Evolutionary conservation across 2,113 vertebrate species (phyloP).

Genomic region (Poecilia latipinna): DNA sequence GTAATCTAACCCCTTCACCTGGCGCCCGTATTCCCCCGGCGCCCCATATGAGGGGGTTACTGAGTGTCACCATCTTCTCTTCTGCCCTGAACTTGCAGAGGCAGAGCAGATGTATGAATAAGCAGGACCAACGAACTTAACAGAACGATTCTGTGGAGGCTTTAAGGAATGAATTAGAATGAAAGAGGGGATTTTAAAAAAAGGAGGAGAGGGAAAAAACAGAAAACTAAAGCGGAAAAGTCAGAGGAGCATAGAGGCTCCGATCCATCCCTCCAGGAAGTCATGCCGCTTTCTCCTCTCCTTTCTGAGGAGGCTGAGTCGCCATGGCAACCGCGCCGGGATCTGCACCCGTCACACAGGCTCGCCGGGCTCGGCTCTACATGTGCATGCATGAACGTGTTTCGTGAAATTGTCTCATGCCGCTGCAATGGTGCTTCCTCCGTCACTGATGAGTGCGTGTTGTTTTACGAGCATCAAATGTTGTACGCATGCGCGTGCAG

Average conservation of each 20-base stretch:
- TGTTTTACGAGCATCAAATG: conserved; percentile 51
- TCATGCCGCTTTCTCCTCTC: conserved; percentile 68
- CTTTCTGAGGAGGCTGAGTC: conserved; percentile 71
- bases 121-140: conserved; percentile 7
- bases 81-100: conserved; percentile 3
- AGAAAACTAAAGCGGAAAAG: conserved; percentile 6
- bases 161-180: conserved; percentile 7
- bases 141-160: not conserved
- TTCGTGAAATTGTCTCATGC: conserved; percentile 31
- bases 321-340: conserved; percentile 77
- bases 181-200: not conserved
- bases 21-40: conserved; percentile 9
- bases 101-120: conserved; percentile 38
- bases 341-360: conserved; percentile 56
- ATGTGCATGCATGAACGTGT: conserved; percentile 56
- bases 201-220: conserved; percentile 12
- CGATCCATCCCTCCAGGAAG: conserved; percentile 73
- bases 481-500: conserved; percentile 51
- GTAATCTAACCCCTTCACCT: conserved; percentile 12
- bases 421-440: conserved; percentile 33
- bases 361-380: conserved; percentile 38
- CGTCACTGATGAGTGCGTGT: conserved; percentile 7
- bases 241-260: conserved; percentile 27
- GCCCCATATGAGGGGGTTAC: conserved; percentile 51
- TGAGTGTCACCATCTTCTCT: conserved; percentile 18